Conservation (phyloP, 2,113 vertebrate species). For the Cryptomyrus ogoouensis region DNA sequence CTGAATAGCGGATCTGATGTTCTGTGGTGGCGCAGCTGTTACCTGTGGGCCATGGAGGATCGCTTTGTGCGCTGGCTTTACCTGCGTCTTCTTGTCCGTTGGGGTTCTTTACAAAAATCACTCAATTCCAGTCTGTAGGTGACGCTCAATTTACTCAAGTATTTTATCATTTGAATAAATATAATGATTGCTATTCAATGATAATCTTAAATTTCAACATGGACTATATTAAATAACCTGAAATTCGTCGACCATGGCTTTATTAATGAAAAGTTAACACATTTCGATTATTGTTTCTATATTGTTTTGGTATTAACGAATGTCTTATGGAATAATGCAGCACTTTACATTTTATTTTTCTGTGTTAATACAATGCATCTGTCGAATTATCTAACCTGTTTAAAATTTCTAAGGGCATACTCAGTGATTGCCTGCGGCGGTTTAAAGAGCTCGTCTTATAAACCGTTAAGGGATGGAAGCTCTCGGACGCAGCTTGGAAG, state of each 20-base stretch:
- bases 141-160: not conserved
- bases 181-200: not conserved
- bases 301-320: not conserved
- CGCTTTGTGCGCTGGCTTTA: not conserved
- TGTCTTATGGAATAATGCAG: not conserved
- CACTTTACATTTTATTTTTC: not conserved
- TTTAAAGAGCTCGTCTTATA: not conserved
- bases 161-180: not conserved
- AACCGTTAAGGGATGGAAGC: not conserved
- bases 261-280: not conserved
- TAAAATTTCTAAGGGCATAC: not conserved
- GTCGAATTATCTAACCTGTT: not conserved
- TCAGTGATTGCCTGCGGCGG: not conserved
- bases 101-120: not conserved
- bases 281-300: not conserved
- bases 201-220: not conserved
- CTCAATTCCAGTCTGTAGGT: not conserved
- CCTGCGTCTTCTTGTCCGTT: not conserved
- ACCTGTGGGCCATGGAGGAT: not conserved
- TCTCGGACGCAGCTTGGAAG: not conserved
- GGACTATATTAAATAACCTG: not conserved
- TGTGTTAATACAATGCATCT: not conserved
- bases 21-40: not conserved
- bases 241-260: not conserved
- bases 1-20: not conserved